Percentiles rank a stretch among this genome's conserved stretches.
Evolutionary conservation across 2,113 vertebrate genomes (phyloP).

Genomic region (Rutilus rutilus): DNA sequence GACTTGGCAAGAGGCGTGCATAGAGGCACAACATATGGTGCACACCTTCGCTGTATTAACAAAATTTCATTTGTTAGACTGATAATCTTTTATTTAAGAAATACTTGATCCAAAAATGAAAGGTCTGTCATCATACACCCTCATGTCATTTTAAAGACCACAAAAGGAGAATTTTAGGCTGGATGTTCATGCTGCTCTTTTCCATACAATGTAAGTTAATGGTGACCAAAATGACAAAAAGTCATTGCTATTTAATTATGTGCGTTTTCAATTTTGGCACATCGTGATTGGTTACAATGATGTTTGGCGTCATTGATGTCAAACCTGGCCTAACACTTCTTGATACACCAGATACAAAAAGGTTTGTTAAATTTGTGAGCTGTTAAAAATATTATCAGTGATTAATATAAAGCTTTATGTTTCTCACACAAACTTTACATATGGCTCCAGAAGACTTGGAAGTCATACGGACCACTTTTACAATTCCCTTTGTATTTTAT

Average conservation of each 20-base stretch:
- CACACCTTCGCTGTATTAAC: background rate
- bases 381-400: background rate
- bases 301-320: background rate
- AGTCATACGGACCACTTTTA: background rate
- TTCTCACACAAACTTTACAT: background rate
- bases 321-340: background rate
- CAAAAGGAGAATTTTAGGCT: background rate
- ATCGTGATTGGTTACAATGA: background rate
- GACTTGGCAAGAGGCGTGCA: slow-evolving; percentile 3
- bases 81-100: background rate
- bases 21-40: background rate
- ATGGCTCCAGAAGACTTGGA: background rate
- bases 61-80: background rate
- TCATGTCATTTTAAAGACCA: no score
- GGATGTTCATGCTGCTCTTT: background rate
- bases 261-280: background rate
- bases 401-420: background rate
- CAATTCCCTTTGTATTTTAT: background rate
- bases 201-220: background rate
- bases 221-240: background rate
- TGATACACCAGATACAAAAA: background rate
- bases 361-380: background rate
- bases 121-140: background rate
- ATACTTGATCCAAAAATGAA: background rate
- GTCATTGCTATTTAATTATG: background rate